Evolutionary conservation across 2,888 invertebrate genomes (phyloP), one percentile per base, ranked within the genome.

Genomic region (Morinoia aosen): DNA sequence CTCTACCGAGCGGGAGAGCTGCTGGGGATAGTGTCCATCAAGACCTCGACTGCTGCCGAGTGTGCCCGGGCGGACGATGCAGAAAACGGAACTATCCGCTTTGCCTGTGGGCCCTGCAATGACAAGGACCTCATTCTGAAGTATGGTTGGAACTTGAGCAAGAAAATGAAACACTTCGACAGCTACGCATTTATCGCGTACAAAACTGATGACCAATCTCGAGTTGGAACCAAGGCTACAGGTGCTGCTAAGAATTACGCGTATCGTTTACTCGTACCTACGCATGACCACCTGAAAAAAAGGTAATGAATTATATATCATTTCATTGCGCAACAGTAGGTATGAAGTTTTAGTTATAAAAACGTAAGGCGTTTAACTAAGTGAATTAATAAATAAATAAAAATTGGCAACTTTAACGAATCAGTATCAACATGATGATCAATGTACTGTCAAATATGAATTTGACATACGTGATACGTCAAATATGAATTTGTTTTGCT

Each of bases 241-340:
- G 90, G 90, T n/a, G 90, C 90, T 33, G n/a, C 90, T 14, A 90
- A 90, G 90, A 90, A 90, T 90, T 90, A 90, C n/a, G 33, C 10
- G n/a, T 90, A 90, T n/a, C 33, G 90, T 14, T 33, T 90, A 14
- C 90, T n/a, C 90, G 90, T 90, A 14, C 33, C n/a, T 39, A 90
- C 90, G n/a, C 39, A 90, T 90, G 90, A 90, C 90, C 90, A 90
- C 40, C 7, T 90, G 39, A 90, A 90, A n/a, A 19, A 90, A 39
- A 33, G 90, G 90, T 90, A 64, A 25, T 64, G 16, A 64, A 64
- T 48, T 48, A 48, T 48, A 4, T 48, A 48, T 5, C 5, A 48
- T 48, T 48, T 48, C 48, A 48, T 48, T 48, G 48, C 48, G 48
- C 48, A 4, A 48, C 48, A 48, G 48, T 48, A 48, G 48, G 3